These are phyloP conservation scores for Calidris pygmaea DNA, from an alignment of 2,113 vertebrate species.

Conservation along the genomic window DNA sequence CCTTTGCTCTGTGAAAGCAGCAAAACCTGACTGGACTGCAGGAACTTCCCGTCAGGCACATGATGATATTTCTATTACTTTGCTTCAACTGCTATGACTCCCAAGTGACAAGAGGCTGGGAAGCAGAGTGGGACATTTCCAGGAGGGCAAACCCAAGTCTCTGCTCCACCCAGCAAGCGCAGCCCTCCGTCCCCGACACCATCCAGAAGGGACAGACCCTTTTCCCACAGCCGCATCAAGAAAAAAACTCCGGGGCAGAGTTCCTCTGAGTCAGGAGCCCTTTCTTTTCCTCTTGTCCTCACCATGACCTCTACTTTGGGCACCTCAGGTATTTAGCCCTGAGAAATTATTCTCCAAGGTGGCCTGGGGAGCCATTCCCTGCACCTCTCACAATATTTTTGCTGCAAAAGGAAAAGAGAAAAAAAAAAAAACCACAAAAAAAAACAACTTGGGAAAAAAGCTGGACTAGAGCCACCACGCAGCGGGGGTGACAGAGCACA, in stretches of 20 bases:
- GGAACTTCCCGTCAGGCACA: not conserved
- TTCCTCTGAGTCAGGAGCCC: not conserved
- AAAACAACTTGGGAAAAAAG: not conserved
- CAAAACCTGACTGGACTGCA: not conserved
- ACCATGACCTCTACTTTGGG: not conserved
- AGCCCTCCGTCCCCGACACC: not conserved
- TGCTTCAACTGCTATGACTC: not conserved
- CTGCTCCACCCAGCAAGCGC: not conserved
- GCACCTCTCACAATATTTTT: not conserved
- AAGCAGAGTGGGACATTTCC: not conserved
- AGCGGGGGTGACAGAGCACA: not conserved
- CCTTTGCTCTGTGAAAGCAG: not conserved
- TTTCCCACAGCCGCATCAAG: not conserved
- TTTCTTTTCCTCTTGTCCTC: conserved; percentile 47
- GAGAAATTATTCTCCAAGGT: not conserved
- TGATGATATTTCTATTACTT: not conserved
- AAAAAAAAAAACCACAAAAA: not conserved
- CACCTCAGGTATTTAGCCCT: not conserved
- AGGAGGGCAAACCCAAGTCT: not conserved
- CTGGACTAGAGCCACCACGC: not conserved
- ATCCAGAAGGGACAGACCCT: not conserved
- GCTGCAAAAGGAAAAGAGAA: not conserved
- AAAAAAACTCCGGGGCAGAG: not conserved
- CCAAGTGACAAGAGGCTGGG: not conserved
- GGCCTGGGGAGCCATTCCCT: not conserved